Evolutionary conservation across 2,888 invertebrate genomes (phyloP), one percentile per base, ranked within the genome.

Genomic region (Lepidocyrtoides sp.): DNA sequence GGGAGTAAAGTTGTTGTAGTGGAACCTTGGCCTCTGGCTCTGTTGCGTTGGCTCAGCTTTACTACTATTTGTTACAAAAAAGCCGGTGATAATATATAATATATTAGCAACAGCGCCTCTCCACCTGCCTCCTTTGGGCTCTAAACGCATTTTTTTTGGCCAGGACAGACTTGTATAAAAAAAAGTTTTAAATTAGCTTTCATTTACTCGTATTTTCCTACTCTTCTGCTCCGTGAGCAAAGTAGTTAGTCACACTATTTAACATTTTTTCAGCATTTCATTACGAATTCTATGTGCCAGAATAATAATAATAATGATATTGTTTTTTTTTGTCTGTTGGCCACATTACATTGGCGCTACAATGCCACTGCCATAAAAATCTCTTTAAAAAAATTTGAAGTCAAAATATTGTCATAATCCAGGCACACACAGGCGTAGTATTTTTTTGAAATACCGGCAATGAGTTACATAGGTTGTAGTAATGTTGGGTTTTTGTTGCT

Each of bases 21-120:
- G 36, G 36, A 85, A 20, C 87, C 79, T 36, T 87, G 66, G 79
- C 87, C 79, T 66, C 48, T 66, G 87, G 87, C 77, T 86, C 23
- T 44, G n/a, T 72, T 32, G 26, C 26, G 29, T 20, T 51, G 29
- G 12, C 20, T 41, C 44, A 63, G 10, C 3, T 32, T 36, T 51
- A n/a, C n/a, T n/a, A n/a, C n/a, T 51, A 44, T 12, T 77, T 77
- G 48, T 72, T 41, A 14, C 44, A 69, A 29, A 66, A 72, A 23
- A 44, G 23, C 20, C 32, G 44, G 10, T 5, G 29, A 48, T 77
- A 26, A 14, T 63, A 44, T n/a, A n/a, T n/a, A n/a, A 1, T 77
- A 32, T 14, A 12, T 41, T 44, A 7, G 17, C 48, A 2, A 20
- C 2, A 63, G 29, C 14, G 10, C 7, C 10, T n/a, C 17, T 41